Evolutionary conservation across 2,113 vertebrate genomes (phyloP).

Genomic region (Catagonus wagneri): DNA sequence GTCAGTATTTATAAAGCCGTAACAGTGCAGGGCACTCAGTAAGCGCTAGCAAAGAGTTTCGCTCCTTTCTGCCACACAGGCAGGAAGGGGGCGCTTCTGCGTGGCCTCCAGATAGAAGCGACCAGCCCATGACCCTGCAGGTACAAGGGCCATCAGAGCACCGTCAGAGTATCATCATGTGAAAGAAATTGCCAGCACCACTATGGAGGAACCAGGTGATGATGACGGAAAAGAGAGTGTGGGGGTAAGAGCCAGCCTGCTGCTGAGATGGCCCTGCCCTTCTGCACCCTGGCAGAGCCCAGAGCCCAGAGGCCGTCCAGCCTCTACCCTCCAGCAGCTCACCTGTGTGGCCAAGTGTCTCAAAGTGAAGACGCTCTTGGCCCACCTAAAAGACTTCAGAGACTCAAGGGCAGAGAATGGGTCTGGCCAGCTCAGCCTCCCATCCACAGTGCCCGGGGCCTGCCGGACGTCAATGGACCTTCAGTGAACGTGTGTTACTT

Average conservation of each 20-base stretch:
- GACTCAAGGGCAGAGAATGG: neutral
- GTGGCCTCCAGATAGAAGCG: neutral
- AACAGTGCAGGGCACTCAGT: neutral
- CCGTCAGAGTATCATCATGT: neutral
- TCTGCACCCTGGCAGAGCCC: neutral
- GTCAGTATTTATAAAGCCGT: neutral
- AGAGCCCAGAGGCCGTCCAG: neutral
- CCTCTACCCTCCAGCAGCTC: neutral
- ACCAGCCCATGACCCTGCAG: neutral
- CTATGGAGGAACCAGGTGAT: conserved; percentile 22
- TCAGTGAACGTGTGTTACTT: neutral
- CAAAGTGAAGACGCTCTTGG: neutral
- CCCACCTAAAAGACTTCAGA: neutral
- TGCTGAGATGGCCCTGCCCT: fast-evolving
- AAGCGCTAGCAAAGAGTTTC: neutral
- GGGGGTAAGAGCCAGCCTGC: neutral
- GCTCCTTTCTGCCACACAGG: neutral
- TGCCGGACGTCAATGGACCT: neutral
- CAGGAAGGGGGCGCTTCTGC: neutral
- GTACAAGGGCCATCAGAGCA: neutral
- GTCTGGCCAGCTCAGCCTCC: neutral
- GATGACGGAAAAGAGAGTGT: neutral
- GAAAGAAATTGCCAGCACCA: neutral
- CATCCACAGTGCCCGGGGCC: neutral
- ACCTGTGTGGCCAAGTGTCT: neutral